phyloP scores from a whole-genome alignment of 2,797 vertebrate genomes.

The Pempheris klunzingeri region DNA sequence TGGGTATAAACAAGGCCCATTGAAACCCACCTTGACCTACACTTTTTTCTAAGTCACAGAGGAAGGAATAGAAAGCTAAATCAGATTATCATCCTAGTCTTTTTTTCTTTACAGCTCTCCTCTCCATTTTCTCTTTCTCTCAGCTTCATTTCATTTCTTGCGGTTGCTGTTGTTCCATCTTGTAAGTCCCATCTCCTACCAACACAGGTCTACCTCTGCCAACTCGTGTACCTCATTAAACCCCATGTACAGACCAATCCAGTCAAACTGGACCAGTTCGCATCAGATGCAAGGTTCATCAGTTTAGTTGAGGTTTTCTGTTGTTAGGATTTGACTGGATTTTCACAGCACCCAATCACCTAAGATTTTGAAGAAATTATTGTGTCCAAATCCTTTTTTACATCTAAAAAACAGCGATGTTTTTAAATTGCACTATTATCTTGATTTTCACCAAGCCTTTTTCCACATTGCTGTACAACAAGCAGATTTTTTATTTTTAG shows the following conservation, averaged over 20 bases:
- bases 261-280: conserved; percentile 6
- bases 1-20: background rate
- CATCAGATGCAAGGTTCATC: background rate
- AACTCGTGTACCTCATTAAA: conserved; percentile 26
- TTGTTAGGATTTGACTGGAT: background rate
- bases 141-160: background rate
- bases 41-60: conserved; percentile 6
- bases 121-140: background rate
- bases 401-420: conserved; percentile 12
- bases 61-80: background rate
- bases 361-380: background rate
- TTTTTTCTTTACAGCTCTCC: background rate
- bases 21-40: conserved; percentile 1
- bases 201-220: conserved; percentile 58
- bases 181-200: background rate
- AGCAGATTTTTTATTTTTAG: background rate
- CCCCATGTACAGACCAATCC: conserved; percentile 14
- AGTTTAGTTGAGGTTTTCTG: background rate
- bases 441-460: conserved; percentile 24
- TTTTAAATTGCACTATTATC: conserved; percentile 11
- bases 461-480: background rate
- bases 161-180: background rate
- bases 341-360: background rate
- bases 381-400: conserved; percentile 6
- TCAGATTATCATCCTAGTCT: conserved; percentile 4